Percentiles rank a stretch among this genome's conserved stretches.
Evolutionary conservation across 2,797 vertebrate genomes (phyloP).

Genomic region (Okamejei kenojei): DNA sequence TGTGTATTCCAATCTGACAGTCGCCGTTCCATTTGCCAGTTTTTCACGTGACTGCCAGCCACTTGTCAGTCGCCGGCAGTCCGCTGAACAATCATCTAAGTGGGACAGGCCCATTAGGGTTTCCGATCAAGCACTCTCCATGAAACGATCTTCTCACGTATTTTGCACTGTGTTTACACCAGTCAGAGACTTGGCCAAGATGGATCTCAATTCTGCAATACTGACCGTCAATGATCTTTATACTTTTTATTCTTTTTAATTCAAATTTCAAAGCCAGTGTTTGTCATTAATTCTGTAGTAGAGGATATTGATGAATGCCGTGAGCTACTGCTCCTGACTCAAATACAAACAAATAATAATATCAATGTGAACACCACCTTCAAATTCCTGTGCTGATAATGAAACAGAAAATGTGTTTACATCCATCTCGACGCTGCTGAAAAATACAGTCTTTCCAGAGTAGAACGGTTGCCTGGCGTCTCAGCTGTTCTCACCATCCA

Average conservation of each 20-base stretch:
- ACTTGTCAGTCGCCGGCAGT: no score
- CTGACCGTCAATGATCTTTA: background rate
- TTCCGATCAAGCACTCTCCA: no score
- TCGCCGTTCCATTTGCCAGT: no score
- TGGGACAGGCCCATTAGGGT: no score
- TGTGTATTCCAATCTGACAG: no score
- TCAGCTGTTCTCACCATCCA: background rate
- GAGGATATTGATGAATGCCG: background rate
- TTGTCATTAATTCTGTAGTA: background rate
- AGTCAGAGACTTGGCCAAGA: background rate
- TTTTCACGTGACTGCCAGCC: no score
- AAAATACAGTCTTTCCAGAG: background rate
- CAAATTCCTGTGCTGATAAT: slow-evolving; percentile 14
- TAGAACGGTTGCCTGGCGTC: background rate
- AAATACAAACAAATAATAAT: background rate
- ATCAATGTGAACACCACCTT: background rate
- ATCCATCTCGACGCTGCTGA: background rate
- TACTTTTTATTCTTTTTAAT: background rate
- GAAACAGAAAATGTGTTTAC: background rate
- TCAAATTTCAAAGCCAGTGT: background rate
- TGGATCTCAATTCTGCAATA: background rate
- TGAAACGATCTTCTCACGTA: background rate
- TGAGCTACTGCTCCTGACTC: background rate
- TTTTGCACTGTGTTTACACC: background rate
- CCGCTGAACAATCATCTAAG: no score